Evolutionary conservation across 1,140 invertebrate species (phyloP), one percentile per base, ranked within the genome.

Genomic region (Scaptodrosophila lebanonensis): DNA sequence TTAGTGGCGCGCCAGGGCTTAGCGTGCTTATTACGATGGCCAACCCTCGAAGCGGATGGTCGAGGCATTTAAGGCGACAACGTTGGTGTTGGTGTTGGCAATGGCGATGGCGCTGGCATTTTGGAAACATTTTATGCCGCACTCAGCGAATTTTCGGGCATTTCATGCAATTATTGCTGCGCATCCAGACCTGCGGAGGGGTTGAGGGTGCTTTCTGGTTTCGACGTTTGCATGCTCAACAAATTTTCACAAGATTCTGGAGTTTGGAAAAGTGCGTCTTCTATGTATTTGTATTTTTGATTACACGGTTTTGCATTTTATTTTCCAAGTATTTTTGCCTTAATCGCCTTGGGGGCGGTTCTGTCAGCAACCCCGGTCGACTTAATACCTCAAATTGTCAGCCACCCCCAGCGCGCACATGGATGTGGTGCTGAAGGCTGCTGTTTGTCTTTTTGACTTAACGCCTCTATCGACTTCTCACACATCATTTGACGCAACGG

Each of bases 161-260:
- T 82, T 82, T 66, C 61, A 75, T 82, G 75, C 75, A 79, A 79
- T 79, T 82, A 79, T 82, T 70, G 61, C 57, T 47, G 27, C 54
- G 32, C 70, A 75, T 48, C 54, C 47, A 27, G 38, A 57, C 20
- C 42, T 12, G 1, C 32, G 22, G 8, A 8, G 22, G 22, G 3
- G 22, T 25, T 25, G 22, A 8, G 5, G 9, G 6, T 38, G 4
- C 25, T 33, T 5, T 20, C 39, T 56, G 50, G 30, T 38, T 40
- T 40, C 27, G 45, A 39, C 62, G 69, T 75, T 83, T 82, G 75
- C 76, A 66, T 45, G 75, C 75, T 82, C 75, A 83, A 82, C 75
- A 82, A 75, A 82, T 82, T 82, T 82, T 67, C 76, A 83, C 66
- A 66, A 79, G 73, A 79, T 79, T 76, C 77, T 77, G 25, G 30